phyloP scores from a whole-genome alignment of 2,113 vertebrate species.

The Sylvilagus bachmani region DNA sequence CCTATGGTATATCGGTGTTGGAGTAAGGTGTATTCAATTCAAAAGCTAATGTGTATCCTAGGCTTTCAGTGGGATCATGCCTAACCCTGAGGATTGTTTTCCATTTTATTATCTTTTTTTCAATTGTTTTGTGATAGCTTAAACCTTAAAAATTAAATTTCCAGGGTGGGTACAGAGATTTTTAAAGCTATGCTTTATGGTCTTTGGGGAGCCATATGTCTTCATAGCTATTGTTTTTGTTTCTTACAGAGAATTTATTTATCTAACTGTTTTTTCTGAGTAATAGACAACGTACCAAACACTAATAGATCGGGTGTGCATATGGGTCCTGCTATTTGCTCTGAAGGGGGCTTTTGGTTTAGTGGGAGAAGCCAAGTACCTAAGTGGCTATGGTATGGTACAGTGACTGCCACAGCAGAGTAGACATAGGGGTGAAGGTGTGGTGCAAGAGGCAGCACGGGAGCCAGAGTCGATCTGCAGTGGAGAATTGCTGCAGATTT shows the following conservation, averaged over 20 bases:
- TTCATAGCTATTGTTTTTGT: not conserved
- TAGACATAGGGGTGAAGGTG: not conserved
- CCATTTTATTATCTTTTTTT: not conserved
- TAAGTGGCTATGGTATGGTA: not conserved
- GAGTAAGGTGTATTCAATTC: not conserved
- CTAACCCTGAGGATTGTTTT: not conserved
- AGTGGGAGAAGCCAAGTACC: not conserved
- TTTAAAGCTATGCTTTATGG: not conserved
- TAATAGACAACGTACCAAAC: not conserved
- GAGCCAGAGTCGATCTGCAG: not conserved
- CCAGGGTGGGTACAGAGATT: not conserved
- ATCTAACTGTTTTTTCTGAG: not conserved
- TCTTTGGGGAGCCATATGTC: not conserved
- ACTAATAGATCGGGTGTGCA: not conserved
- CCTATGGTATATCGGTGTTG: not conserved
- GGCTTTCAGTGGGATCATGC: not conserved
- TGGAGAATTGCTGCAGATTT: not conserved
- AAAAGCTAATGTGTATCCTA: not conserved
- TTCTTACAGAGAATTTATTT: not conserved
- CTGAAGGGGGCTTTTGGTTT: not conserved
- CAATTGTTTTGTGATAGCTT: not conserved
- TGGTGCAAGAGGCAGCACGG: not conserved
- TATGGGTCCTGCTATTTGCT: not conserved
- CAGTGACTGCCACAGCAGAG: not conserved
- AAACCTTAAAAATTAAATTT: conserved; percentile 30